A percentile compares a stretch with the other conserved stretches of the same genome.
phyloP scores from a whole-genome alignment of 2,888 invertebrate species.

The Ophioninae sp. region DNA sequence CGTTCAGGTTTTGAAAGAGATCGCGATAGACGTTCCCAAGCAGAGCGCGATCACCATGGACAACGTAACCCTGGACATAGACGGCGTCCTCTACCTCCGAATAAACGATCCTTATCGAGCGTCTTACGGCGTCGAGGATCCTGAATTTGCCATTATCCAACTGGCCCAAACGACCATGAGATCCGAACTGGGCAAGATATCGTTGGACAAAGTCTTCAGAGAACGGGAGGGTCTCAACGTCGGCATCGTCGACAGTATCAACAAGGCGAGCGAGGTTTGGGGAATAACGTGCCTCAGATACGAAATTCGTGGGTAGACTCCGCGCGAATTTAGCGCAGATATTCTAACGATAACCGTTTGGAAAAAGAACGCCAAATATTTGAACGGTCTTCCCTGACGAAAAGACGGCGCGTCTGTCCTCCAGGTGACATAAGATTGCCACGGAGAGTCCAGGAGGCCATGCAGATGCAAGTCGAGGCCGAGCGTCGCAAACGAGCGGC shows the following conservation, averaged over 20 bases:
- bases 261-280: slow-evolving; percentile 99
- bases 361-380: neutral
- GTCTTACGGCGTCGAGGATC: slow-evolving; percentile 99
- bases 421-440: slow-evolving; percentile 95
- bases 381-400: neutral
- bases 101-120: slow-evolving; percentile 96
- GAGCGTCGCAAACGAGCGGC: slow-evolving; percentile 98
- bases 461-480: slow-evolving; percentile 99
- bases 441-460: slow-evolving; percentile 96
- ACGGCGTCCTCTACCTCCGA: slow-evolving; percentile 97
- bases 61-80: slow-evolving; percentile 97
- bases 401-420: slow-evolving; percentile 23
- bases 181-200: slow-evolving; percentile 98
- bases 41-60: slow-evolving; percentile 99
- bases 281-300: slow-evolving; percentile 98
- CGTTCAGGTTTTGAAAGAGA: slow-evolving; percentile 99
- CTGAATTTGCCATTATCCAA: slow-evolving; percentile 99
- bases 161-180: slow-evolving; percentile 99
- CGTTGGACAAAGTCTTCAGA: slow-evolving; percentile 96
- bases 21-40: slow-evolving; percentile 99
- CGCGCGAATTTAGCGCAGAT: neutral
- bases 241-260: slow-evolving; percentile 96
- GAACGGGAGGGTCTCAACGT: slow-evolving; percentile 98
- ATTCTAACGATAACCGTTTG: neutral
- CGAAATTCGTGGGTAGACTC: slow-evolving; percentile 90